Evolutionary conservation across 1,140 invertebrate species (phyloP).

Genomic region (Leptinotarsa defecta): DNA sequence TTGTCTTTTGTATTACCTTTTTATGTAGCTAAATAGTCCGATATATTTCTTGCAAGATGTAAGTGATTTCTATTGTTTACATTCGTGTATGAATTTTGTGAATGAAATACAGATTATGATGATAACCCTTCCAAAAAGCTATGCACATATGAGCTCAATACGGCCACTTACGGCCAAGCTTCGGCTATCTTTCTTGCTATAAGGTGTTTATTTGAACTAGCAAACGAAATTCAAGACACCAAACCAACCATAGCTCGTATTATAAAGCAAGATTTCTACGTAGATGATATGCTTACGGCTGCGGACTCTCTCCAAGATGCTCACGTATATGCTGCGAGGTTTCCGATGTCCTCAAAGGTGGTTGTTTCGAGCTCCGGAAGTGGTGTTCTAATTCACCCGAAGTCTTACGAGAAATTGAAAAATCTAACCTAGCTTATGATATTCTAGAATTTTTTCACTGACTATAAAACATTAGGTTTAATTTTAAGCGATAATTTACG

Average conservation of each 20-base stretch:
- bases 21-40: no score
- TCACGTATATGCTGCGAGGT: neutral
- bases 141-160: neutral
- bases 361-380: no score
- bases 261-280: conserved; percentile 44
- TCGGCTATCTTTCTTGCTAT: neutral
- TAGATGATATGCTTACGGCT: conserved; percentile 48
- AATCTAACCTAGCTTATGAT: neutral
- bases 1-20: no score
- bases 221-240: no score
- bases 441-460: neutral
- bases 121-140: neutral
- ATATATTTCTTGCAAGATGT: no score
- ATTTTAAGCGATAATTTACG: no score
- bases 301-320: conserved; percentile 21
- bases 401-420: neutral
- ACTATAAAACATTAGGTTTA: no score
- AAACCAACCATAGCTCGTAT: conserved; percentile 23
- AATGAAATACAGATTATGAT: no score
- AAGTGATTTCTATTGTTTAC: no score
- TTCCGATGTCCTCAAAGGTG: neutral
- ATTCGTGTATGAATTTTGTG: no score
- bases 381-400: neutral
- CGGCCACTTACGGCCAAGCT: neutral
- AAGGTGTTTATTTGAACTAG: neutral